Conservation (phyloP, 1,140 invertebrate genomes). For the Octopus bimaculoides region DNA sequence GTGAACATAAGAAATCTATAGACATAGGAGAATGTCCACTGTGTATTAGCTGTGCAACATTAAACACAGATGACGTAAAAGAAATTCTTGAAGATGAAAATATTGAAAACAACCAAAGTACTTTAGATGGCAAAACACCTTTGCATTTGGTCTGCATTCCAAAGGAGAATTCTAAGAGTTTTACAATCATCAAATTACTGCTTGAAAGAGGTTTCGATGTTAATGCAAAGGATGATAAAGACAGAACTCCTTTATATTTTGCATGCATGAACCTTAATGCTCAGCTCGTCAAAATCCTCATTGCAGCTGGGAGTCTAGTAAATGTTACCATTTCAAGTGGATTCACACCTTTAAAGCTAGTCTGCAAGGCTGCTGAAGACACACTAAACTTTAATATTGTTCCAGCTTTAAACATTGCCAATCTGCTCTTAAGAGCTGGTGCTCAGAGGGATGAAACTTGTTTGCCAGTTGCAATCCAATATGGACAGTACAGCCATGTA, state of each 20-base stretch:
- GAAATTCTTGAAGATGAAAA: slow-evolving; percentile 30
- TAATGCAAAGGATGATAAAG: slow-evolving; percentile 85
- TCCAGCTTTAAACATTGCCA: slow-evolving; percentile 45
- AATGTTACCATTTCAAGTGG: slow-evolving; percentile 41
- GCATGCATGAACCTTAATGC: slow-evolving; percentile 43
- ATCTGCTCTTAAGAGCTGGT: slow-evolving; percentile 39
- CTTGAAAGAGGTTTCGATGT: slow-evolving; percentile 69
- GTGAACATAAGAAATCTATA: not conserved
- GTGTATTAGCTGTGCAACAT: slow-evolving; percentile 35
- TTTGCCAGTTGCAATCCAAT: slow-evolving; percentile 45
- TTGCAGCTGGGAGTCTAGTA: slow-evolving; percentile 38
- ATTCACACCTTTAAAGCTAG: slow-evolving; percentile 42
- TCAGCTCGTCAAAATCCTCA: slow-evolving; percentile 35
- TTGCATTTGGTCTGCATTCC: slow-evolving; percentile 42
- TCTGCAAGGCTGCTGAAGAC: slow-evolving; percentile 46
- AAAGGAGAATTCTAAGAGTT: slow-evolving; percentile 26
- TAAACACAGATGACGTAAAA: slow-evolving; percentile 32
- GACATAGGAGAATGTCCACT: slow-evolving; percentile 19
- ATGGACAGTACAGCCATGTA: slow-evolving; percentile 36
- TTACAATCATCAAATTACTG: slow-evolving; percentile 31
- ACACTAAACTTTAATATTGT: slow-evolving; percentile 22
- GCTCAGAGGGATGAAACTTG: slow-evolving; percentile 40
- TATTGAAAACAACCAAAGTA: slow-evolving; percentile 33
- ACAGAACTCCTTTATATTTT: slow-evolving; percentile 70
- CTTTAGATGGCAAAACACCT: slow-evolving; percentile 42